Evolutionary conservation across 1,140 invertebrate genomes (phyloP), one percentile per base, ranked within the genome.

Genomic region (Nomia melanderi): DNA sequence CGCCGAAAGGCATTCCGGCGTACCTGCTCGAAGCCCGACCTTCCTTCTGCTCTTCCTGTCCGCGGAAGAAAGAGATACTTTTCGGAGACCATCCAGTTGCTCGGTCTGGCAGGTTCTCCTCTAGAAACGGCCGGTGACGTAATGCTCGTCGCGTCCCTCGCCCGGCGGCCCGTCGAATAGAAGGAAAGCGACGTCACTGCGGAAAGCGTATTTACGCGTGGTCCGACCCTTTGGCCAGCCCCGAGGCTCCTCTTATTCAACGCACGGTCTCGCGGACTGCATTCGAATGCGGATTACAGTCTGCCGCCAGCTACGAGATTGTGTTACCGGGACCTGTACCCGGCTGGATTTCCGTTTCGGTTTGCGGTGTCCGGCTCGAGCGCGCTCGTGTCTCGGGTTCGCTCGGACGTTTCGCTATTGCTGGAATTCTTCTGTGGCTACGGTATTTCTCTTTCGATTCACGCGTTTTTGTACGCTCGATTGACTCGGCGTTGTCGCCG

Each of bases 341-440:
- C 20, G 23, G 31, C 44, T 31, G 82, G 81, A 83, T 83, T 82
- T 83, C 65, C 76, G 76, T 75, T 82, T 75, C 79, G 25, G 29
- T 77, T 65, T 31, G 78, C 60, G 66, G 41, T 50, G 47, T 62
- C 47, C 75, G 44, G 7, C 31, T 70, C 64, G 14, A 44, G 41
- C 23, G 23, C 33, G 29, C 12, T 44, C n/a, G 29, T 74, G 77
- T 81, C 79, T 79, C 79, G 41, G 31, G 65, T 81, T 80, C 41
- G 3, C 25, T 63, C 2, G 60, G 9, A 4, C 33, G 33, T 3
- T 36, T 8, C 3, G 33, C 33, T 36, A 3, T 36, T 8, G 8
- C 33, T 36, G 33, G n/a, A n/a, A n/a, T n/a, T n/a, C n/a, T n/a
- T n/a, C n/a, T n/a, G n/a, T n/a, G n/a, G n/a, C n/a, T n/a, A n/a